These are phyloP conservation scores for Germaria angustata DNA, from an alignment of 2,888 invertebrate species.

Conservation along the genomic window DNA sequence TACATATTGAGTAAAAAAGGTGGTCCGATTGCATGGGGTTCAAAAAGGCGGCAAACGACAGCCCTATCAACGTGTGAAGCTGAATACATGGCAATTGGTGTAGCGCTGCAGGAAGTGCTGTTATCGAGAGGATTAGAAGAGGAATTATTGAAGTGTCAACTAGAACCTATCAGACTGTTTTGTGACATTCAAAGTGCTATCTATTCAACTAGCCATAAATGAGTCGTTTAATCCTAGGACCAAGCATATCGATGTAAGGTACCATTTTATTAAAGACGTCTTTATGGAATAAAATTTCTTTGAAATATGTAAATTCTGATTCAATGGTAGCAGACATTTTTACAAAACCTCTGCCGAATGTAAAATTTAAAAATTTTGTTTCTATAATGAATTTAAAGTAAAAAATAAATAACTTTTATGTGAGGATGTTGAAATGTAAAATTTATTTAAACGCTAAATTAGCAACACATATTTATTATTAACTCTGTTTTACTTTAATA, in stretches of 20 bases:
- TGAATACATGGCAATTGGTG: conserved; percentile 26
- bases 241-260: conserved; percentile 41
- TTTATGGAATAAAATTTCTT: neutral
- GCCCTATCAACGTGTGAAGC: conserved; percentile 31
- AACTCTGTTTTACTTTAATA: no score
- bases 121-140: conserved; percentile 18
- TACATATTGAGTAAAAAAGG: conserved; percentile 38
- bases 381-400: conserved; percentile 1
- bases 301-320: conserved; percentile 21
- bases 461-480: neutral
- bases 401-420: conserved; percentile 25
- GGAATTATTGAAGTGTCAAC: neutral
- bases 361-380: conserved; percentile 8
- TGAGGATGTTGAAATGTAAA: conserved; percentile 33
- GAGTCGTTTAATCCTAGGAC: conserved; percentile 19
- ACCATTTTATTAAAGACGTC: conserved; percentile 43
- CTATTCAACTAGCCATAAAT: conserved; percentile 27
- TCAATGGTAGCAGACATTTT: conserved; percentile 41
- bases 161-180: neutral
- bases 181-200: conserved; percentile 46
- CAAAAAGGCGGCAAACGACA: conserved; percentile 16
- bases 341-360: conserved; percentile 17
- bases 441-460: conserved; percentile 6
- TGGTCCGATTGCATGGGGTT: conserved; percentile 34
- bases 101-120: conserved; percentile 20